Percentiles rank a stretch among this genome's conserved stretches.
These are phyloP conservation scores for Bombycilla garrulus DNA, from an alignment of 2,113 vertebrate species.

Conservation along the genomic window DNA sequence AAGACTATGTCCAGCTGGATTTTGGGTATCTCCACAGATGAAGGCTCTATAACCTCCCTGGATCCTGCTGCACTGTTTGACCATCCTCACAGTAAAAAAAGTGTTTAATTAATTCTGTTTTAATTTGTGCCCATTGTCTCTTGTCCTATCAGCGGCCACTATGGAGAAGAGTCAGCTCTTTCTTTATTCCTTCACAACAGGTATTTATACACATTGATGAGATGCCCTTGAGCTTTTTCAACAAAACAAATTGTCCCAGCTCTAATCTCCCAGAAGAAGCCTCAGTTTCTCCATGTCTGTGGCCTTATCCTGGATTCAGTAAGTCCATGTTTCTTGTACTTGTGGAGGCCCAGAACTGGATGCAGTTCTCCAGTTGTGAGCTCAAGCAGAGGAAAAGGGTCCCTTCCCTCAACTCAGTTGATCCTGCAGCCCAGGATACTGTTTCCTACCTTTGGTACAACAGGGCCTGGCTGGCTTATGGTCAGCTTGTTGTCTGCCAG, in stretches of 20 bases:
- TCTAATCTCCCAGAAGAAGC: background rate
- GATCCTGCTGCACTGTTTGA: rapidly evolving
- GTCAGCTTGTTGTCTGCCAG: background rate
- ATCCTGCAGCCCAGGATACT: background rate
- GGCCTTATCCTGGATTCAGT: background rate
- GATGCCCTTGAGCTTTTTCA: background rate
- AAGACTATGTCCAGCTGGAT: background rate
- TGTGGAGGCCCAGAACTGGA: background rate
- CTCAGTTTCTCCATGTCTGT: background rate
- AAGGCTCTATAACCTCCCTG: background rate
- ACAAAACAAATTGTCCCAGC: background rate
- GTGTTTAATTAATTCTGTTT: background rate
- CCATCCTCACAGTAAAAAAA: background rate
- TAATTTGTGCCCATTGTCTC: background rate
- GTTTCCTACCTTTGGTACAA: background rate
- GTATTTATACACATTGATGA: background rate
- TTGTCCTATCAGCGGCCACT: background rate
- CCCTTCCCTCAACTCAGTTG: background rate
- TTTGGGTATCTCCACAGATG: background rate
- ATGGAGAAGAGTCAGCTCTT: background rate
- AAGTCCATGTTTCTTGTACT: background rate
- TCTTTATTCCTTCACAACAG: background rate
- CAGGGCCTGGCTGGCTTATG: background rate
- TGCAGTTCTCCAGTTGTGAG: background rate
- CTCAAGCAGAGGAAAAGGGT: background rate